Percentiles rank a stretch among this genome's conserved stretches.
Evolutionary conservation across 1,140 invertebrate genomes (phyloP).

Genomic region (Metopolophium dirhodum): DNA sequence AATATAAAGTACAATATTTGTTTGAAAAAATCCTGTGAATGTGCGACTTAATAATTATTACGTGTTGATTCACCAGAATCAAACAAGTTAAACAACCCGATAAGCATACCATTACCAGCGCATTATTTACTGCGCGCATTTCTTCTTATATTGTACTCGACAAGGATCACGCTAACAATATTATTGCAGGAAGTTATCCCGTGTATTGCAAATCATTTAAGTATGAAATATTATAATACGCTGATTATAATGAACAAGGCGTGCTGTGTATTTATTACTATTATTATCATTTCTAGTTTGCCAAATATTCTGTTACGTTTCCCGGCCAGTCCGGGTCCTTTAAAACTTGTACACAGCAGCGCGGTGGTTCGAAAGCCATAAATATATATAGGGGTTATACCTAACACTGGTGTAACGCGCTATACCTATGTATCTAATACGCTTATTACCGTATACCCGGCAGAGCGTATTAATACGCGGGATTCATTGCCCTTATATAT

Average conservation of each 20-base stretch:
- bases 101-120: no score
- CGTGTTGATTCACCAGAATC: neutral
- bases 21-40: neutral
- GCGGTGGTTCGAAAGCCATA: neutral
- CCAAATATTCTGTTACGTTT: neutral
- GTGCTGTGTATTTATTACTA: neutral
- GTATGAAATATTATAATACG: neutral
- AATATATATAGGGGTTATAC: neutral
- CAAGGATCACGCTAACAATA: neutral
- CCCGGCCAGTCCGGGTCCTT: neutral
- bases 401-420: neutral
- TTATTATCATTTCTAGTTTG: neutral
- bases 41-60: no score
- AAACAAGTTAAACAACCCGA: neutral
- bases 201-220: neutral
- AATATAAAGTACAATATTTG: neutral
- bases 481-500: neutral
- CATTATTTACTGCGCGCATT: neutral
- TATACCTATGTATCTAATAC: neutral
- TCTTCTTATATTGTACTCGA: neutral
- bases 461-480: neutral
- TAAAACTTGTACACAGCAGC: neutral
- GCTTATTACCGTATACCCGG: neutral
- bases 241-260: neutral
- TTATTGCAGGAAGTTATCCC: neutral